Base-by-base conservation (phyloP, 2,888 invertebrate genomes). In the Saturnia japonica region DNA sequence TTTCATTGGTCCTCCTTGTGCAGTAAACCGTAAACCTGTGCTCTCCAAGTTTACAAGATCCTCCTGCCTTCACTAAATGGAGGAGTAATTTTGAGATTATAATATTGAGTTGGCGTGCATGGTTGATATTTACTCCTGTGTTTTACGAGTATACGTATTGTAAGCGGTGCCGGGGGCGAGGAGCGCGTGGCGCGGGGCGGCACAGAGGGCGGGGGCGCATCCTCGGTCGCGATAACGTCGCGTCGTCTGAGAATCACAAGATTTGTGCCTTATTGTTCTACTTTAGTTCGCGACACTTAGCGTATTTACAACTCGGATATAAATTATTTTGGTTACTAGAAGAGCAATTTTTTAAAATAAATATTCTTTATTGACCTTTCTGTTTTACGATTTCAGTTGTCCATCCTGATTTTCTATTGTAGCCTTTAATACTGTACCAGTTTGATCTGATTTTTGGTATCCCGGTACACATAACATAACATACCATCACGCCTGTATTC, bases 161-260 rank as follows among this genome's bases (percentile, higher is more conserved):
- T 54, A 54, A 54, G 11, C 22, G 57, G 7, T 60, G 57, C 57
- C 28, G 25, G 25, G 3, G 57, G n/a, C n/a, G n/a, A n/a, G n/a
- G n/a, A n/a, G n/a, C n/a, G n/a, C n/a, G n/a, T n/a, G n/a, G n/a
- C n/a, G n/a, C n/a, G n/a, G n/a, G n/a, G 57, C 57, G 8, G 73
- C 64, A 68, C 70, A 68, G 72, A 72, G 73, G 57, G 68, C 2
- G 57, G 68, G 70, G 73, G 70, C 71, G 67, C 68, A 71, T 70
- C 70, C 71, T 68, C 72, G 72, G 69, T 60, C 47, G 73, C 76
- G 73, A 67, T 76, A 77, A 77, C 75, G 78, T 76, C 64, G 72
- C 75, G 78, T 76, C 64, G 72, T 43, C 71, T 54, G 74, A 76
- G 77, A 79, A 76, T 73, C 75, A 69, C 72, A 67, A 76, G 79